Evolutionary conservation across 2,797 vertebrate species (phyloP).

Genomic region (Perodicticus potto): DNA sequence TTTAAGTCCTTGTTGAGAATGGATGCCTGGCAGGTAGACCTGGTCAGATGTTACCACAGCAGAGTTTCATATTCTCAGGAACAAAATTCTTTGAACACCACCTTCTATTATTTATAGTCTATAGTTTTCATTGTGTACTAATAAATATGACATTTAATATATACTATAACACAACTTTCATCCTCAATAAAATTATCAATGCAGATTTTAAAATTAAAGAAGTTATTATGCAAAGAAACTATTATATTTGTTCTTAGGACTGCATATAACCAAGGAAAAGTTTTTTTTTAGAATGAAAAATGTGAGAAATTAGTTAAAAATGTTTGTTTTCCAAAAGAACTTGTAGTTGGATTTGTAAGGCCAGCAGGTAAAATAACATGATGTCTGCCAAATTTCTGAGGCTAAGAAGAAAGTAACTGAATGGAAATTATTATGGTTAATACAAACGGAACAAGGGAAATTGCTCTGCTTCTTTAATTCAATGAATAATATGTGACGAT

Average conservation of each 20-base stretch:
- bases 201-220: neutral
- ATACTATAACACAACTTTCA: neutral
- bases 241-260: conserved; percentile 19
- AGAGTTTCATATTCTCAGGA: conserved; percentile 36
- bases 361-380: conserved; percentile 6
- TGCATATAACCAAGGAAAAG: neutral
- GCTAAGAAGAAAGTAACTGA: conserved; percentile 47
- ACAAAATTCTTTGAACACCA: neutral
- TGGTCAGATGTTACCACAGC: neutral
- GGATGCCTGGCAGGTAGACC: neutral
- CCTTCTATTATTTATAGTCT: neutral
- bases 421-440: conserved; percentile 55
- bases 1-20: neutral
- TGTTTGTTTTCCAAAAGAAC: conserved; percentile 34
- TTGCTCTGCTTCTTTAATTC: conserved; percentile 61
- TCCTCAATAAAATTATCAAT: neutral
- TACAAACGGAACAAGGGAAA: conserved; percentile 62
- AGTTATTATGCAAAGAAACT: conserved; percentile 15
- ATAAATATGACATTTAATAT: neutral
- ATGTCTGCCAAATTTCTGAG: conserved; percentile 35
- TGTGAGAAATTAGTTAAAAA: conserved; percentile 19
- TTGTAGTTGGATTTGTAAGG: neutral
- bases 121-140: neutral
- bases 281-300: conserved; percentile 22
- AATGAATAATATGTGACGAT: conserved; percentile 61